phyloP scores from a whole-genome alignment of 2,113 vertebrate species.

The Mormyrus iriodes region DNA sequence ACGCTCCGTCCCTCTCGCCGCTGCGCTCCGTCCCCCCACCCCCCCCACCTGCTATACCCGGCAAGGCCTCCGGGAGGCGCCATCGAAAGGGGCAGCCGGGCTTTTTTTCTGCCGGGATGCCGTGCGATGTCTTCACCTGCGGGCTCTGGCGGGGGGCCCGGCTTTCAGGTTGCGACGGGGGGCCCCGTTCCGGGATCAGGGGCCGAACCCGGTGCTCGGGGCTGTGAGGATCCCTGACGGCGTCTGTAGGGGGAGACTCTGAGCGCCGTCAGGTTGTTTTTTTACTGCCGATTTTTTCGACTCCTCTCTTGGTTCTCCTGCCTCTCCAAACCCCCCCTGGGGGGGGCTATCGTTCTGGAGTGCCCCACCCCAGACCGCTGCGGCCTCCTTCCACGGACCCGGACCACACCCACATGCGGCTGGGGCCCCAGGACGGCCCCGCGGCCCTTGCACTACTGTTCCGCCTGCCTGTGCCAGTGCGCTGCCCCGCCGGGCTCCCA shows the following conservation, averaged over 20 bases:
- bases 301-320: constrained; percentile 35
- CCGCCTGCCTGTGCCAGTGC: constrained; percentile 60
- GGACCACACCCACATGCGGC: constrained; percentile 65
- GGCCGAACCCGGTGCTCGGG: not conserved
- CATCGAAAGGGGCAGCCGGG: too few relatives aligned
- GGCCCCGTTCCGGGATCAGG: constrained; percentile 43
- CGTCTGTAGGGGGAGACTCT: constrained; percentile 45
- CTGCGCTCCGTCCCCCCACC: constrained; percentile 35
- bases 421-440: constrained; percentile 56
- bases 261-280: constrained; percentile 17
- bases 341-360: constrained; percentile 65
- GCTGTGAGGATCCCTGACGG: not conserved
- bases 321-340: constrained; percentile 25
- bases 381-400: constrained; percentile 59
- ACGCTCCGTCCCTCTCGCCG: constrained; percentile 41
- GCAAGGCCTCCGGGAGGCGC: constrained; percentile 26
- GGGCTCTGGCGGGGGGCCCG: constrained; percentile 60
- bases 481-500: constrained; percentile 51
- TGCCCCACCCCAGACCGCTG: constrained; percentile 59
- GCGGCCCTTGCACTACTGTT: constrained; percentile 55
- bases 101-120: constrained; percentile 61
- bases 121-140: constrained; percentile 61
- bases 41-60: constrained; percentile 17
- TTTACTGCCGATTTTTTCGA: constrained; percentile 11
- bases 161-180: constrained; percentile 47